Base-by-base conservation (phyloP, 2,888 invertebrate species). In the Parasteatoda lunata region DNA sequence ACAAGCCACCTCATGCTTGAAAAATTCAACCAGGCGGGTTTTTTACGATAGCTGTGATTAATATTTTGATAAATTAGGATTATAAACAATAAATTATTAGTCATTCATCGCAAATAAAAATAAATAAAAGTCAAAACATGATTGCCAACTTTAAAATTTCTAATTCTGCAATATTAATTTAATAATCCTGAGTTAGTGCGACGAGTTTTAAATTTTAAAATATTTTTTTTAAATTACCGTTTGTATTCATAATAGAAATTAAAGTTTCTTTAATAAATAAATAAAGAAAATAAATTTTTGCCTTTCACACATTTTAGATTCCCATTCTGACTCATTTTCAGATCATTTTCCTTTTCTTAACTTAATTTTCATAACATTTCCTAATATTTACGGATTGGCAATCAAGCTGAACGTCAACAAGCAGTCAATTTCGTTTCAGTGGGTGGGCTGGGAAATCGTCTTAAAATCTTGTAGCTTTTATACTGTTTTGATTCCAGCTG, bases 381-480 rank as follows among this genome's bases (percentile, higher is more conserved):
- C 80, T 68, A 51, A 47, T 73, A 54, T 85, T 75, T 76, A 80
- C 80, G 77, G 85, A 80, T 75, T 86, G 85, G 85, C 85, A 86
- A 86, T 86, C 85, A 86, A 70, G 85, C 85, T 77, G 80, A 86
- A 86, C 85, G 85, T 86, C 85, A 86, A 86, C 85, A 70, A 48
- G 70, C 48, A 48, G 9, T 11, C 13, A 49, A 70, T 70, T 49
- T 11, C 11, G 48, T 77, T 49, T 77, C 51, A 77, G n/a, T 66
- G 49, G 52, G 59, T 59, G 59, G 59, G 59, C 9, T 13, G 59
- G 9, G 59, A 59, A 4, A 30, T 30, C 30, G 30, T 30, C 30
- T 30, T 30, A 30, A 30, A 30, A 30, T 30, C 0, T 30, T 30
- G 30, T 30, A 30, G 30, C 2, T 30, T 30, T 30, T 30, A 30